phyloP scores from a whole-genome alignment of 2,888 invertebrate genomes.

The Conomelus anceps region DNA sequence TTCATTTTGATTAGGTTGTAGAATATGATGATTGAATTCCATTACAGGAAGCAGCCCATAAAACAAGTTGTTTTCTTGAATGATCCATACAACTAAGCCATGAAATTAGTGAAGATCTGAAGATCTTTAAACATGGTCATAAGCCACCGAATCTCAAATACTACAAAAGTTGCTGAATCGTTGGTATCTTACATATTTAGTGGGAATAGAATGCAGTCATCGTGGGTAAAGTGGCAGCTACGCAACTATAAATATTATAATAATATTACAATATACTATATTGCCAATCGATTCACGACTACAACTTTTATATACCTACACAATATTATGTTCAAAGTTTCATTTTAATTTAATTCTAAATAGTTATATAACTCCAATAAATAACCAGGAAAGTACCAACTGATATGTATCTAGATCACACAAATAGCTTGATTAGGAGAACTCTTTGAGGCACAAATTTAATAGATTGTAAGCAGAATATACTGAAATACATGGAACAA shows the following conservation, averaged over 20 bases:
- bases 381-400: not conserved
- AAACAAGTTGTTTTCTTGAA: too few species aligned
- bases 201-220: too few species aligned
- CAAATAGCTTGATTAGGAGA: not conserved
- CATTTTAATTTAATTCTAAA: not conserved
- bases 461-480: not conserved
- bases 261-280: not conserved
- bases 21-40: too few species aligned
- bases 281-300: not conserved
- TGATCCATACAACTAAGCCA: too few species aligned
- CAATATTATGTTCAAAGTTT: not conserved
- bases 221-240: not conserved
- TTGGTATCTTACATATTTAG: too few species aligned
- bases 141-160: too few species aligned
- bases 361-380: not conserved
- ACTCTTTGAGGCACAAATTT: not conserved
- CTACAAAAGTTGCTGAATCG: too few species aligned
- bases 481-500: not conserved
- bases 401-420: not conserved
- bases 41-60: too few species aligned
- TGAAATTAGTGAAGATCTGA: too few species aligned
- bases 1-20: too few species aligned
- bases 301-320: not conserved
- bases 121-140: too few species aligned
- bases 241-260: not conserved